Evolutionary conservation across 1,140 invertebrate genomes (phyloP).

Genomic region (Anastrepha obliqua): DNA sequence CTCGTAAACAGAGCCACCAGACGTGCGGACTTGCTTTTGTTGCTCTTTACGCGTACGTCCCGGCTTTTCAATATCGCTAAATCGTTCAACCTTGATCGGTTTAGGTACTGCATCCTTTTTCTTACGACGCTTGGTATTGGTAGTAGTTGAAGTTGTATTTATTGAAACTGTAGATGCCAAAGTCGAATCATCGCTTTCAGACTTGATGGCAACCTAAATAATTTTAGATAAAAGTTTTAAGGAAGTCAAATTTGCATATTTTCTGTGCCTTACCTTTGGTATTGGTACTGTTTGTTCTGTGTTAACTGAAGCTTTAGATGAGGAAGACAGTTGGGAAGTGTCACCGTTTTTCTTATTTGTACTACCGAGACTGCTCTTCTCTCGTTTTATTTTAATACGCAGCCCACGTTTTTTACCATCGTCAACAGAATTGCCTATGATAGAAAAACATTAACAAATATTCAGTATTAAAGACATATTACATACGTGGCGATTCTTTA

Average conservation of each 20-base stretch:
- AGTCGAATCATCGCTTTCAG: constrained; percentile 43
- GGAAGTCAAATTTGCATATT: not conserved
- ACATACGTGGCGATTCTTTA: not conserved
- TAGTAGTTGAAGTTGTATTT: constrained; percentile 17
- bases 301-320: not conserved
- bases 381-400: constrained; percentile 65
- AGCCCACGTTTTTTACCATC: constrained; percentile 52
- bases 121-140: constrained; percentile 34
- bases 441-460: not conserved
- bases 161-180: constrained; percentile 34
- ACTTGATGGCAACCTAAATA: not conserved
- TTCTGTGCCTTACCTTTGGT: not conserved
- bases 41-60: constrained; percentile 62
- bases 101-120: constrained; percentile 60
- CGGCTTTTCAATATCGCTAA: constrained; percentile 64
- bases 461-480: not conserved
- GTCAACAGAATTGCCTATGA: not conserved
- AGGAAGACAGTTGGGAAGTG: not conserved
- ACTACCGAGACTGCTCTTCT: constrained; percentile 63
- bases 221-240: not conserved
- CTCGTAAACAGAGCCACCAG: constrained; percentile 64
- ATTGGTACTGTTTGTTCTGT: constrained; percentile 27
- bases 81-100: constrained; percentile 70
- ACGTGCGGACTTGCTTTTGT: not conserved
- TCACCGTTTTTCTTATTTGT: not conserved